phyloP scores from a whole-genome alignment of 2,888 invertebrate genomes.

The Athalia rosae region DNA sequence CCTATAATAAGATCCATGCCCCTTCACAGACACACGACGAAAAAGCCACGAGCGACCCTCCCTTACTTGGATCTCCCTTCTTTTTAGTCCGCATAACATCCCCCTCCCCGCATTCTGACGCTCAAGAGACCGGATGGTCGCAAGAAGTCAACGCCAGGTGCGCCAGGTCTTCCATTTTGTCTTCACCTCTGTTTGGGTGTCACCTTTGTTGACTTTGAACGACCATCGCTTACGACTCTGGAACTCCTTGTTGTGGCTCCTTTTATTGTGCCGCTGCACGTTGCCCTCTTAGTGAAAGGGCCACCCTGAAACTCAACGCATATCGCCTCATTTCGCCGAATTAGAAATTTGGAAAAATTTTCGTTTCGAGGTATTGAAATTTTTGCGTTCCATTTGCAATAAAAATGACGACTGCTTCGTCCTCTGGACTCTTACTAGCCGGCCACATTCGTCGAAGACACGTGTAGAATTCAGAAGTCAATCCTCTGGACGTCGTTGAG shows the following conservation, averaged over 20 bases:
- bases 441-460: conserved; percentile 6
- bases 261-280: conserved; percentile 23
- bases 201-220: conserved; percentile 36
- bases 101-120: background rate
- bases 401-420: background rate
- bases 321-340: background rate
- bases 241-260: conserved; percentile 33
- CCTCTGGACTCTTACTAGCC: too few relatives aligned
- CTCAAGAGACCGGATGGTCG: conserved; percentile 29
- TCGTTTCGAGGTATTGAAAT: background rate
- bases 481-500: conserved; percentile 8
- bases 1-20: conserved; percentile 26
- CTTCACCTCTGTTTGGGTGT: conserved; percentile 35
- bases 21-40: background rate
- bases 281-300: conserved; percentile 26
- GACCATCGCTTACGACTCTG: conserved; percentile 29
- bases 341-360: background rate
- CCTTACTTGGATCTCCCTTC: background rate
- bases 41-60: background rate
- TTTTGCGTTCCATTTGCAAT: background rate
- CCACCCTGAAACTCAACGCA: conserved; percentile 34
- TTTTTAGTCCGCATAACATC: conserved; percentile 3
- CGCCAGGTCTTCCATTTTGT: conserved; percentile 36
- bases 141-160: conserved; percentile 35
- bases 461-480: background rate